Conservation (phyloP, 1,140 invertebrate species). For the Copidosoma floridanum region DNA sequence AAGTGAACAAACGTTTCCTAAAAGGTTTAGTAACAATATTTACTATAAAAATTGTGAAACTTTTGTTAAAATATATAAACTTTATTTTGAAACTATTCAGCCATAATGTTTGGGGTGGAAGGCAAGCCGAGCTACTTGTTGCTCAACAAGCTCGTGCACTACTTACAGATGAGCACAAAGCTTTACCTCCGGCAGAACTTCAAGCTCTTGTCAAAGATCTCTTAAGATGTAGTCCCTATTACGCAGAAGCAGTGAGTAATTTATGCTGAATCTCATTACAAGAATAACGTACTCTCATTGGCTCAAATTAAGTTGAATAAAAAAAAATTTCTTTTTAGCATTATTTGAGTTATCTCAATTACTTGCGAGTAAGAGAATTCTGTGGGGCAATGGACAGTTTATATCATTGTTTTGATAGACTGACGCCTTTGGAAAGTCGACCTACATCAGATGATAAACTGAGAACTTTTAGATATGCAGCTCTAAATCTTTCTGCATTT, state of each 20-base stretch:
- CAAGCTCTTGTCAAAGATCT: constrained; percentile 77
- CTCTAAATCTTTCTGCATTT: constrained; percentile 83
- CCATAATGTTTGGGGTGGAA: constrained; percentile 69
- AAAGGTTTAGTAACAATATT: no score
- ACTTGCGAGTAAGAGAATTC: constrained; percentile 81
- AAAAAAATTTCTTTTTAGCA: constrained; percentile 63
- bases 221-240: constrained; percentile 75
- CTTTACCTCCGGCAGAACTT: constrained; percentile 71
- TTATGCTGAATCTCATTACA: constrained; percentile 4
- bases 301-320: constrained; percentile 14
- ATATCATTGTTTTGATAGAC: constrained; percentile 82
- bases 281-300: no score
- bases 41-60: constrained; percentile 31
- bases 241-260: constrained; percentile 73
- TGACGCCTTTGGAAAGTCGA: constrained; percentile 58
- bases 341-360: constrained; percentile 89
- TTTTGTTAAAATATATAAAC: constrained; percentile 45
- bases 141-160: constrained; percentile 80
- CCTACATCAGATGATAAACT: constrained; percentile 64
- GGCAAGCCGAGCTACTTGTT: constrained; percentile 84
- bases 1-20: no score
- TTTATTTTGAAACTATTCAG: constrained; percentile 40
- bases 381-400: constrained; percentile 80
- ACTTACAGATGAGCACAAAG: constrained; percentile 76
- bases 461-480: constrained; percentile 81